A percentile compares a stretch with the other conserved stretches of the same genome.
phyloP scores from a whole-genome alignment of 2,797 vertebrate genomes.

The Morus bassanus region DNA sequence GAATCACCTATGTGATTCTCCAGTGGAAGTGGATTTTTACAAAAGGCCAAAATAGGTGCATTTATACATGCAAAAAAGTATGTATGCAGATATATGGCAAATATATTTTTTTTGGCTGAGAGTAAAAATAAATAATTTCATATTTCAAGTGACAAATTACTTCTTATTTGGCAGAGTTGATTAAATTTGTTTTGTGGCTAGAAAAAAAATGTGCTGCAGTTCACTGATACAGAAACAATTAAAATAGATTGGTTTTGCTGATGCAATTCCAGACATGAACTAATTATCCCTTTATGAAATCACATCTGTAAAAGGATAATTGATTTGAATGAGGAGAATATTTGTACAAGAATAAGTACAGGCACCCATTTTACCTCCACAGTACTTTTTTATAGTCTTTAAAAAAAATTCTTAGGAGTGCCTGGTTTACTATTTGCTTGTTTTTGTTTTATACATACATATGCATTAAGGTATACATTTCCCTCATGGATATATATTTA shows the following conservation, averaged over 20 bases:
- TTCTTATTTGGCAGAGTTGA: constrained; percentile 48
- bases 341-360: background rate
- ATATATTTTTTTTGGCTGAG: background rate
- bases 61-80: background rate
- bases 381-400: background rate
- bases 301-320: constrained; percentile 41
- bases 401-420: background rate
- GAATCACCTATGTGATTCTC: background rate
- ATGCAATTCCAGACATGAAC: constrained; percentile 35
- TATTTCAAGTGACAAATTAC: constrained; percentile 48
- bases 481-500: background rate
- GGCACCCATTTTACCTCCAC: background rate
- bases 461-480: background rate
- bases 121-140: constrained; percentile 35
- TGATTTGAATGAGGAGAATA: constrained; percentile 37
- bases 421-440: background rate
- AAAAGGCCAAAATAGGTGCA: background rate
- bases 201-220: background rate
- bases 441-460: background rate
- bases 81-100: background rate
- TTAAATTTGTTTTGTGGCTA: constrained; percentile 49
- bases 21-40: background rate
- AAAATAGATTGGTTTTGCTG: constrained; percentile 56
- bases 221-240: constrained; percentile 61
- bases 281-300: constrained; percentile 47